Evolutionary conservation across 2,113 vertebrate species (phyloP), one percentile per base, ranked within the genome.

Genomic region (Rafetus swinhoei): DNA sequence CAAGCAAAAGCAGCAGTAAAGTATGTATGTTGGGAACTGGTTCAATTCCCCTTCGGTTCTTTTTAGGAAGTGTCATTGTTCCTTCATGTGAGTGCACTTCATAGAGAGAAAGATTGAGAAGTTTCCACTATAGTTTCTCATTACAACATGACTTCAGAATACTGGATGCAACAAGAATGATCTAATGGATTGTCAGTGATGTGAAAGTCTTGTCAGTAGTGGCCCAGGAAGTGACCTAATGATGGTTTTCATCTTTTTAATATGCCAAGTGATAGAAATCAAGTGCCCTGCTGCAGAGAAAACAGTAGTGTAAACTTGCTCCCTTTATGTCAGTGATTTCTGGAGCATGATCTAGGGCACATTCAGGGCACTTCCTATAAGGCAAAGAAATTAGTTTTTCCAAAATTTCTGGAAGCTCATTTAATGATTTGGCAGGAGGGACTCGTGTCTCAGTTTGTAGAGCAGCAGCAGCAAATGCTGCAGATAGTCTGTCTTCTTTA

Each of bases 401-500:
- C 56, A 83, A 77, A 52, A 81, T 27, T 39, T 80, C 32, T 16
- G 72, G 69, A 39, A 32, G 39, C 39, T 39, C 69, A 35, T 21
- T 35, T 39, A 45, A 24, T 24, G 35, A 76, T 76, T 76, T 76
- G 10, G 19, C 19, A 76, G 79, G 82, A 62, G 90, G 81, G 74
- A 62, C 60, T 92, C 90, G 55, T 29, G 77, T 56, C 82, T 91
- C 81, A 80, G 35, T 65, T 72, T 81, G 50, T 84, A 55, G 22
- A 89, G 80, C 82, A 88, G 86, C 72, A 54, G 77, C 54, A 16
- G 0, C 6, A 16, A 96, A 55, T 35, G 82, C 45, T 5, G 6
- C 80, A 59, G 88, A 90, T 91, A 82, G 65, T 92, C 82, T 79
- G 35, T 93, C 88, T 85, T 90, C 88, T 93, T 95, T 96, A 94